These are phyloP conservation scores for Pachycephala philippinensis DNA, from an alignment of 2,113 vertebrate genomes.

Conservation along the genomic window DNA sequence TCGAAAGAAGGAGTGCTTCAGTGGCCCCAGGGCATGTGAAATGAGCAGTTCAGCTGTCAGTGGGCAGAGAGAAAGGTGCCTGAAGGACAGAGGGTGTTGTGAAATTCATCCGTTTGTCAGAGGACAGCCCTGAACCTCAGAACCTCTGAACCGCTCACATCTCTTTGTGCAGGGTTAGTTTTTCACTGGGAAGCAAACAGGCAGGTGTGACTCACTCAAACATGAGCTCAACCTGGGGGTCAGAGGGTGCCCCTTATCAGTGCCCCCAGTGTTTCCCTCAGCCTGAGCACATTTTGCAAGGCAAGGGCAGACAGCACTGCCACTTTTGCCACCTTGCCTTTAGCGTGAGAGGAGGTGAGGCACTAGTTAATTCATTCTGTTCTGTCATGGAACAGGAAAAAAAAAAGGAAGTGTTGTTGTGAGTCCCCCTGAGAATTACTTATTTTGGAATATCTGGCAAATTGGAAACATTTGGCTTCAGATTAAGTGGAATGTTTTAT, in stretches of 20 bases:
- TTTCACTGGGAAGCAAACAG: not conserved
- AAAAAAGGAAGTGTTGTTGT: not conserved
- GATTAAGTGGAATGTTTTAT: slow-evolving; percentile 1
- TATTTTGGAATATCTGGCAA: not conserved
- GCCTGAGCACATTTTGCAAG: not conserved
- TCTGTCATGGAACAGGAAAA: not conserved
- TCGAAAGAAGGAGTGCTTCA: fast-evolving
- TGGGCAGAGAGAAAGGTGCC: not conserved
- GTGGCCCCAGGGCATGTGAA: not conserved
- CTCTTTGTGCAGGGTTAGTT: not conserved
- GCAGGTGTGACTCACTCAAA: not conserved
- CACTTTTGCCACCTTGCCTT: not conserved
- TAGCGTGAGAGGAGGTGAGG: not conserved
- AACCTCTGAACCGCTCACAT: not conserved
- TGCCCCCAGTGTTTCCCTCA: not conserved
- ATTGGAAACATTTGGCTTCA: slow-evolving; percentile 8
- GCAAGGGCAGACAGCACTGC: fast-evolving
- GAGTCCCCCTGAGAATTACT: not conserved
- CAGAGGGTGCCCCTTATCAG: fast-evolving
- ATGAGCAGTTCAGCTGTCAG: fast-evolving
- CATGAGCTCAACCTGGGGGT: fast-evolving
- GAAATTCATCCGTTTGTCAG: not conserved
- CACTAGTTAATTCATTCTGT: not conserved
- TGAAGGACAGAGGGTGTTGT: not conserved
- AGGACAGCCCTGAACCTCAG: not conserved